Percentiles rank a stretch among this genome's conserved stretches.
phyloP scores from a whole-genome alignment of 2,888 invertebrate genomes.

The Pseudoips prasinana region DNA sequence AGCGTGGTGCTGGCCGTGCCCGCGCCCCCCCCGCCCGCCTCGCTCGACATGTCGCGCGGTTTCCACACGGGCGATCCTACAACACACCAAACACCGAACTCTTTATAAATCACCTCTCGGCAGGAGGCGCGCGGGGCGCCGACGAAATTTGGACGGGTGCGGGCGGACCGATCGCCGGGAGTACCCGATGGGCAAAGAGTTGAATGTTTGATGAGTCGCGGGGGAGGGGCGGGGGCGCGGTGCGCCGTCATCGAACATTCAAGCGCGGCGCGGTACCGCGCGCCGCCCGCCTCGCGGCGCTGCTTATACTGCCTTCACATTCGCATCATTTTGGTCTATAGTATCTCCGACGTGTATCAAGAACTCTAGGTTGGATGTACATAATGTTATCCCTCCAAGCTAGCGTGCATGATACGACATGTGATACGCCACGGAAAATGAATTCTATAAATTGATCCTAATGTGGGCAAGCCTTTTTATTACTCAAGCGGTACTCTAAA shows the following conservation, averaged over 20 bases:
- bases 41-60: constrained; percentile 92
- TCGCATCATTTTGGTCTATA: too few species aligned
- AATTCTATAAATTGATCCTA: too few species aligned
- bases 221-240: constrained; percentile 35
- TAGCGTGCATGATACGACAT: too few species aligned
- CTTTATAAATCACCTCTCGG: constrained; percentile 58
- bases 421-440: too few species aligned
- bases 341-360: too few species aligned
- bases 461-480: constrained; percentile 13
- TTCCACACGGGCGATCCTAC: constrained; percentile 99
- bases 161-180: constrained; percentile 58
- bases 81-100: constrained; percentile 85
- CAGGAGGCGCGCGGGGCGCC: constrained; percentile 32
- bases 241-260: constrained; percentile 81
- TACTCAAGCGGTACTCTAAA: constrained; percentile 37
- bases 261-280: constrained; percentile 37
- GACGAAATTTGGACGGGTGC: constrained; percentile 55
- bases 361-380: too few species aligned
- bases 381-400: too few species aligned
- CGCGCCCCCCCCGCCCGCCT: constrained; percentile 56
- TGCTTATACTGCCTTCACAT: neutral
- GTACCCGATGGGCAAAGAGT: constrained; percentile 73
- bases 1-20: constrained; percentile 65
- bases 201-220: constrained; percentile 80
- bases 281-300: neutral